Evolutionary conservation across 1,140 invertebrate species (phyloP), one percentile per base, ranked within the genome.

Genomic region (Branchinecta lindahli): DNA sequence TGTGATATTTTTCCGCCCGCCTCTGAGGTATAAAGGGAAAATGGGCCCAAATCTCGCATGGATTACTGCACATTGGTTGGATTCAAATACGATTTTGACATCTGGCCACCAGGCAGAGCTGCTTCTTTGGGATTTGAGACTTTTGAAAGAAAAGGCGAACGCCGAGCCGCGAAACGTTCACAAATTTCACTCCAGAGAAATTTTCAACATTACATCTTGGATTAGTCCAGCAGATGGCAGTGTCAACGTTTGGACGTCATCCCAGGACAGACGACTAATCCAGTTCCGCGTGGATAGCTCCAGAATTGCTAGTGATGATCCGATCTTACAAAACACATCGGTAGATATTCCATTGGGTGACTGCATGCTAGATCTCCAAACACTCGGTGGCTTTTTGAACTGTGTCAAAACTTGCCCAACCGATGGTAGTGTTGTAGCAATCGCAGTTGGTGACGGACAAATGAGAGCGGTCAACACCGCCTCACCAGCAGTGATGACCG

Each of bases 381-480:
- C 52, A 3, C 52, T 61, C 18, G 52, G 52, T 61, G 52, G 52
- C 4, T 61, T 61, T 61, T 12, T 61, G 12, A 61, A 61, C 18
- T 12, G 12, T 61, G 18, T 61, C 52, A 61, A 61, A 61, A 61
- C 52, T 61, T 61, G 52, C 18, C 52, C 52, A 61, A 61, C 52
- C 18, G 52, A 61, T 61, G 52, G 12, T 15, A 61, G 12, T 15
- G 52, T 61, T 61, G 52, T 61, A 6, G 52, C 12, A 15, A 20
- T 61, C 12, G 52, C 52, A 12, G 12, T 61, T 15, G 52, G 52
- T 61, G 52, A 61, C 18, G 52, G 52, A 61, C 52, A 61, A 61
- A 61, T 61, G 12, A 61, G 52, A 61, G 12, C 52, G 12, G 12
- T 61, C 1, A 61, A 20, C 18, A 61, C 52, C 12, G 18, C 18